These are phyloP conservation scores for Oikopleura vanhoeffeni DNA, from an alignment of 23 tunicate genomes.

Conservation along the genomic window DNA sequence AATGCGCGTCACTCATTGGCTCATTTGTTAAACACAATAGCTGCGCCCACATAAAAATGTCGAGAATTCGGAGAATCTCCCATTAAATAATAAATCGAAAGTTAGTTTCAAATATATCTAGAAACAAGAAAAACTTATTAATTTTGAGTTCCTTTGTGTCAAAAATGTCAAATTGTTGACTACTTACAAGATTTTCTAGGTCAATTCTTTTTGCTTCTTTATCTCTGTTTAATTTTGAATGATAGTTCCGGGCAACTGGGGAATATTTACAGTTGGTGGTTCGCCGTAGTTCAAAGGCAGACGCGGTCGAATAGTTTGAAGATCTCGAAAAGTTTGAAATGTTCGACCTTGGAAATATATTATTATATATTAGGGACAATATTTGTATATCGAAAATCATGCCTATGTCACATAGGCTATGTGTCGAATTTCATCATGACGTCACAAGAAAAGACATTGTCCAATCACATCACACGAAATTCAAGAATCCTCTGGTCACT, in stretches of 20 bases:
- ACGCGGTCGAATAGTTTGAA: not conserved
- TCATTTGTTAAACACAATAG: too few relatives aligned
- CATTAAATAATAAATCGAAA: too few relatives aligned
- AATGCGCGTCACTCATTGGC: too few relatives aligned
- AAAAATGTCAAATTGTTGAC: not conserved
- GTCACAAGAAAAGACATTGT: too few relatives aligned
- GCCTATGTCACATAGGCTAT: too few relatives aligned
- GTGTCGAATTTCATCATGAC: too few relatives aligned
- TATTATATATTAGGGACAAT: not conserved
- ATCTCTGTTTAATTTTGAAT: not conserved
- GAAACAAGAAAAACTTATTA: not conserved
- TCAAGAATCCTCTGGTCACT: too few relatives aligned
- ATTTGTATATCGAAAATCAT: too few relatives aligned
- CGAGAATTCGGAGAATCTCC: too few relatives aligned
- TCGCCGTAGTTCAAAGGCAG: not conserved
- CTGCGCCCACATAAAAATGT: too few relatives aligned
- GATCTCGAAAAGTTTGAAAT: not conserved
- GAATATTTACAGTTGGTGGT: not conserved
- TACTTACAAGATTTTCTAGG: not conserved
- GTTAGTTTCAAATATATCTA: too few relatives aligned
- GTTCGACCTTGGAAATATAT: not conserved
- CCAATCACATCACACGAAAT: too few relatives aligned
- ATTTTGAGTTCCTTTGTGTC: not conserved
- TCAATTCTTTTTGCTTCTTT: conserved; percentile 3
- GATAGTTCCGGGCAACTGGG: conserved; percentile 10